Conservation (phyloP, 37 sponge, comb jelly and placozoan species). For the Spongilla lacustris region DNA sequence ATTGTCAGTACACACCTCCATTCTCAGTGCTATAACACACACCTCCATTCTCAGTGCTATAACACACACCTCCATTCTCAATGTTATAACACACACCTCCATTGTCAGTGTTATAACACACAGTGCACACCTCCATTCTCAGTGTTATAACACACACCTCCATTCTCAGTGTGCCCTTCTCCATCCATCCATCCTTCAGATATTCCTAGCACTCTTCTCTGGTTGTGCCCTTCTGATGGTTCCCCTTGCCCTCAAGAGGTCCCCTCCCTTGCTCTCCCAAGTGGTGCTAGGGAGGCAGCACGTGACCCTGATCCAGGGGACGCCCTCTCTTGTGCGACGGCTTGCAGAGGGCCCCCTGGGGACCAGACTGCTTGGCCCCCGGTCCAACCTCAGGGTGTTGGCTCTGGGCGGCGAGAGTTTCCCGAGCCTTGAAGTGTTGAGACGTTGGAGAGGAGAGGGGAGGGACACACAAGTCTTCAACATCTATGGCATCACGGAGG, state of each 20-base stretch:
- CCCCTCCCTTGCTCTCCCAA: slow-evolving; percentile 38
- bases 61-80: too few relatives aligned
- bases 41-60: too few relatives aligned
- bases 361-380: slow-evolving; percentile 33
- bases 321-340: slow-evolving; percentile 60
- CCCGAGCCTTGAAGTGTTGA: slow-evolving; percentile 37
- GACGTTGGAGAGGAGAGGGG: slow-evolving; percentile 29
- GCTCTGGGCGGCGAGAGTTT: slow-evolving; percentile 92
- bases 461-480: slow-evolving; percentile 71
- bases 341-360: slow-evolving; percentile 4
- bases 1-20: too few relatives aligned
- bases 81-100: too few relatives aligned
- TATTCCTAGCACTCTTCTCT: slow-evolving; percentile 72
- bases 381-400: slow-evolving; percentile 67
- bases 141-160: not conserved
- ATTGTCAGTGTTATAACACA: too few relatives aligned
- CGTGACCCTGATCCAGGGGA: slow-evolving; percentile 74
- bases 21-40: too few relatives aligned
- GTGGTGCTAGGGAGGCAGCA: slow-evolving; percentile 41
- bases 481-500: slow-evolving; percentile 95
- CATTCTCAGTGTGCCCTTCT: too few relatives aligned
- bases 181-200: slow-evolving; percentile 29
- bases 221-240: slow-evolving; percentile 79
- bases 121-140: too few relatives aligned
- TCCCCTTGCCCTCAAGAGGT: slow-evolving; percentile 46